Conservation (phyloP, 2,797 vertebrate genomes). For the Catamblyrhynchus diadema region DNA sequence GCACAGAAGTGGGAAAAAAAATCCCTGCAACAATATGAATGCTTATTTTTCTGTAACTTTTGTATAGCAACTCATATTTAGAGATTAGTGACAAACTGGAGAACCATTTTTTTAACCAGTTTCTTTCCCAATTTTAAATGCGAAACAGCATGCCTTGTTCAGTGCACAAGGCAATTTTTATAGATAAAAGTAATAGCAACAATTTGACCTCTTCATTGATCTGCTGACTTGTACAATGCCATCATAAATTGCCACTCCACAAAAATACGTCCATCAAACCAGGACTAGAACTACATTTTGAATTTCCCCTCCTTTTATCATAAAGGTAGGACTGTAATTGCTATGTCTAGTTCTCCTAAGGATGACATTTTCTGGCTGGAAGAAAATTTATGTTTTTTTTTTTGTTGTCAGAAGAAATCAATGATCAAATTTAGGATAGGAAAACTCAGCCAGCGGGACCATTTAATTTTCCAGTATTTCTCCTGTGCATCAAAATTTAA, state of each 20-base stretch:
- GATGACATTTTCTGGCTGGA: background rate
- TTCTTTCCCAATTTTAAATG: background rate
- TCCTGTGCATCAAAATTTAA: background rate
- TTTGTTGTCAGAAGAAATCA: background rate
- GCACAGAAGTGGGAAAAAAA: background rate
- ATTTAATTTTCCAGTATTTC: background rate
- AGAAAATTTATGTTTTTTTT: background rate
- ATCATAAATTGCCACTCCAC: background rate
- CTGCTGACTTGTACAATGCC: background rate
- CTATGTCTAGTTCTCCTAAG: background rate
- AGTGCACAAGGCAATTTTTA: background rate
- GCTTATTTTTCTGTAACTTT: background rate
- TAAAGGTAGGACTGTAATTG: background rate
- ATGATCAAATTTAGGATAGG: background rate
- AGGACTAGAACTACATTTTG: background rate
- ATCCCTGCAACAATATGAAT: background rate
- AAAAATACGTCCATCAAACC: background rate
- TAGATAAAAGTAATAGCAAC: background rate
- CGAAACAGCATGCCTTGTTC: background rate
- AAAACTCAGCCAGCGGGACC: background rate
- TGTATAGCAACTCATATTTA: background rate
- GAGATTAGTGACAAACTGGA: background rate
- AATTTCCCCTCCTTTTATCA: background rate
- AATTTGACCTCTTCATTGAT: background rate
- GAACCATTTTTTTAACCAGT: background rate